Conservation (phyloP, 2,888 invertebrate genomes). For the Rhamphomyia laevipes region DNA sequence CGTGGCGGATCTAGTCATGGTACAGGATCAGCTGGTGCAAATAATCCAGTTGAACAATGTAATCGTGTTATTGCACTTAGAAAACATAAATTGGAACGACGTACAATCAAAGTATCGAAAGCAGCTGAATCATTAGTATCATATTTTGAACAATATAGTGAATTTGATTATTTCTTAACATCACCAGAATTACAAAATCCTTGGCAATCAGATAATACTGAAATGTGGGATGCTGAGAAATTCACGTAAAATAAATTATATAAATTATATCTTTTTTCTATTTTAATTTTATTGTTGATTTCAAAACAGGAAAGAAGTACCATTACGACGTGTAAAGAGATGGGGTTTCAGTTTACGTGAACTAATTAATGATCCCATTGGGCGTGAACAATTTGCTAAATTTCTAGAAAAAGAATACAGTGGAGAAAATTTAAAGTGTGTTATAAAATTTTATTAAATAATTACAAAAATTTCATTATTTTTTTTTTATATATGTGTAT, state of each 20-base stretch:
- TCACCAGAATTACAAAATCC: conserved; percentile 92
- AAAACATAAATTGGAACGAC: conserved; percentile 67
- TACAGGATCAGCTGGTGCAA: conserved; percentile 35
- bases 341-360: conserved; percentile 98
- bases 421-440: conserved; percentile 93
- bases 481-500: conserved; percentile 8
- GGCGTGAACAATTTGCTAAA: conserved; percentile 87
- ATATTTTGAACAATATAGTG: conserved; percentile 90
- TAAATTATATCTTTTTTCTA: background rate
- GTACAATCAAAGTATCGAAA: conserved; percentile 85
- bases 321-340: conserved; percentile 81
- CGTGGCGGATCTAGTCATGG: conserved; percentile 38
- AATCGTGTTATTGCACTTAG: conserved; percentile 61
- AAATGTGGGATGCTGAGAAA: conserved; percentile 96
- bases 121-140: conserved; percentile 87
- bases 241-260: conserved; percentile 54
- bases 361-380: conserved; percentile 85
- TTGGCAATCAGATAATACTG: conserved; percentile 90
- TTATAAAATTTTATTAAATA: conserved; percentile 10
- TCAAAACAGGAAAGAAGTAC: conserved; percentile 70
- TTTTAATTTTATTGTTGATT: conserved; percentile 2
- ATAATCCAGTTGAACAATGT: conserved; percentile 36
- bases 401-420: conserved; percentile 98
- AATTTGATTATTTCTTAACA: conserved; percentile 92
- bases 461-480: background rate